phyloP scores from a whole-genome alignment of 2,797 vertebrate species.

The Pagetopsis macropterus region DNA sequence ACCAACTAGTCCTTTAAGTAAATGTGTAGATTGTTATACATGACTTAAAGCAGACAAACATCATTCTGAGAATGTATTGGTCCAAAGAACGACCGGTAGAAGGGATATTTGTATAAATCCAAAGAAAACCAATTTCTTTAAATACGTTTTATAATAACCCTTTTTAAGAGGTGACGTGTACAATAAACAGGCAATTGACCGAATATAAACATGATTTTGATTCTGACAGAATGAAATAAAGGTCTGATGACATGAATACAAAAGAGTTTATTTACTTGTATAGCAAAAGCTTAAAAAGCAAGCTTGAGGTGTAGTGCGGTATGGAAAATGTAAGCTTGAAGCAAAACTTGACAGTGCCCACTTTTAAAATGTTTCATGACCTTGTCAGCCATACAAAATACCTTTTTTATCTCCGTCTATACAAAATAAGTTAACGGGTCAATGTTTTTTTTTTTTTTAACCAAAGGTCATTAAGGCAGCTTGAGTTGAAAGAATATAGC shows the following conservation, averaged over 20 bases:
- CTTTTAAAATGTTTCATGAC: conserved; percentile 1
- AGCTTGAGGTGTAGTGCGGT: conserved; percentile 24
- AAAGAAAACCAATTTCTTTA: conserved; percentile 19
- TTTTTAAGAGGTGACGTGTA: conserved; percentile 26
- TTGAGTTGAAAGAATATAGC: conserved; percentile 28
- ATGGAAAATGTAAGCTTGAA: not conserved
- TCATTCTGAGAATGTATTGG: conserved; percentile 60
- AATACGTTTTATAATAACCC: not conserved
- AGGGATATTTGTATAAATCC: conserved; percentile 31
- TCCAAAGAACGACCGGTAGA: conserved; percentile 58
- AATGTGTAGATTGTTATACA: not conserved
- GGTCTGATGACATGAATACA: not conserved
- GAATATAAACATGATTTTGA: conserved; percentile 19
- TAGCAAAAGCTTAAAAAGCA: conserved; percentile 23
- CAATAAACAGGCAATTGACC: conserved; percentile 16
- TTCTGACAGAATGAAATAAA: conserved; percentile 5
- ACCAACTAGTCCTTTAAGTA: not conserved
- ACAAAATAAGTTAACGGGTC: conserved; percentile 21
- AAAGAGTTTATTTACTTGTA: not conserved
- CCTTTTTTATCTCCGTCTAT: not conserved
- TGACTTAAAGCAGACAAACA: not conserved
- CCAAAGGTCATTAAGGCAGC: conserved; percentile 76
- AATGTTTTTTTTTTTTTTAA: conserved; percentile 30
- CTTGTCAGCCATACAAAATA: conserved; percentile 17
- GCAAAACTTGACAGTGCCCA: not conserved